These are phyloP conservation scores for Phalacrocorax carbo DNA, from an alignment of 2,113 vertebrate genomes.

Conservation along the genomic window DNA sequence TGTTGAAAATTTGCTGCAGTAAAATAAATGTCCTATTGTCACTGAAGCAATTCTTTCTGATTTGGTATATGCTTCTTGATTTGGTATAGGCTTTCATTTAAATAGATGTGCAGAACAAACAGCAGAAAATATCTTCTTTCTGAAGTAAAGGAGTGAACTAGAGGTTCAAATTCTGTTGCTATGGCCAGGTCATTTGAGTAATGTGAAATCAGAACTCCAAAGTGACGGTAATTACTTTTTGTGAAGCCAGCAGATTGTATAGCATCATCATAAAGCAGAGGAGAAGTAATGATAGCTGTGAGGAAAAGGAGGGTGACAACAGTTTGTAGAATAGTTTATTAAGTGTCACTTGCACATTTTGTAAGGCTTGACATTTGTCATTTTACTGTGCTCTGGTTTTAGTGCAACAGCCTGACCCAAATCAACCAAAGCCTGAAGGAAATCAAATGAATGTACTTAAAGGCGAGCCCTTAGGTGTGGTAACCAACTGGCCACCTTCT, in stretches of 20 bases:
- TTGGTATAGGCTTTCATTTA: background rate
- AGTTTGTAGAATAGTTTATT: background rate
- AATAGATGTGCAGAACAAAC: background rate
- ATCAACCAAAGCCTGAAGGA: conserved; percentile 93
- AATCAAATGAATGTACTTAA: conserved; percentile 80
- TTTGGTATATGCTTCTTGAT: background rate
- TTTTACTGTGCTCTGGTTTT: conserved; percentile 10
- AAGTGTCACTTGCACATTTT: background rate
- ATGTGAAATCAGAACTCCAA: background rate
- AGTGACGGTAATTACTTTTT: background rate
- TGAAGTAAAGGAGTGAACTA: background rate
- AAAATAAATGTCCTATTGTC: background rate
- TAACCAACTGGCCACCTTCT: conserved; percentile 82
- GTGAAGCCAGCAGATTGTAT: background rate
- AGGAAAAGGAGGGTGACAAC: background rate
- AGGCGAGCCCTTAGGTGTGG: conserved; percentile 82
- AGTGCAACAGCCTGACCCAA: conserved; percentile 93
- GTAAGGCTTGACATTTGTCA: background rate
- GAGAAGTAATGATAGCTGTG: background rate
- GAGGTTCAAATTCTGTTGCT: background rate
- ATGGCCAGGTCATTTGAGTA: background rate
- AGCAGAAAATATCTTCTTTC: background rate
- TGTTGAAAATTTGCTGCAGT: background rate
- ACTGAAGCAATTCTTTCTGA: background rate
- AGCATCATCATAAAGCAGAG: background rate